Percentiles rank a stretch among this genome's conserved stretches.
Conservation (phyloP, 2,797 vertebrate genomes). For the Epinephelus coioides region DNA sequence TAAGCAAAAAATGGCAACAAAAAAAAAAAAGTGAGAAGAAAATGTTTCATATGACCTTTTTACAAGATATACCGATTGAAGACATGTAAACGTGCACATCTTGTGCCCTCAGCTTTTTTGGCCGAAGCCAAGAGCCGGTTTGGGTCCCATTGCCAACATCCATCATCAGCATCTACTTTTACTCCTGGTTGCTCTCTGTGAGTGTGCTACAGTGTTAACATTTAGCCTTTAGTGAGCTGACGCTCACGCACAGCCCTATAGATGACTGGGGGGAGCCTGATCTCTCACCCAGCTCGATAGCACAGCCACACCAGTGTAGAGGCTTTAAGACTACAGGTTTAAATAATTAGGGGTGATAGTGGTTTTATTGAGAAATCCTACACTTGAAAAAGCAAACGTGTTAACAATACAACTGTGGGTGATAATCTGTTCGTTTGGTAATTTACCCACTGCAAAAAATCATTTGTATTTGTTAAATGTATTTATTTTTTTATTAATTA, state of each 20-base stretch:
- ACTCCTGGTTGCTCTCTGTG: conserved; percentile 61
- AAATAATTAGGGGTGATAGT: conserved; percentile 66
- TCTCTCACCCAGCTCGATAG: conserved; percentile 52
- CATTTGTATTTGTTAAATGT: conserved; percentile 86
- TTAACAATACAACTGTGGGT: conserved; percentile 69
- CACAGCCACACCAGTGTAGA: conserved; percentile 64
- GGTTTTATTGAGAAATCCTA: conserved; percentile 77
- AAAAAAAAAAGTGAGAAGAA: conserved; percentile 59
- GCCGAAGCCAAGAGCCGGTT: conserved; percentile 71
- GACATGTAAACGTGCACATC: conserved; percentile 77
- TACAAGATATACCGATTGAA: conserved; percentile 79
- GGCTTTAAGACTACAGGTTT: conserved; percentile 65
- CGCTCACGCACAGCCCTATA: conserved; percentile 60
- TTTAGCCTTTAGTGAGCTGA: conserved; percentile 55
- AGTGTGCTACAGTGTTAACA: conserved; percentile 69
- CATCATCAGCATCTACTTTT: conserved; percentile 86
- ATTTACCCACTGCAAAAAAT: conserved; percentile 77
- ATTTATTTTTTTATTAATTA: conserved; percentile 89
- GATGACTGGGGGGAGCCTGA: conserved; percentile 47
- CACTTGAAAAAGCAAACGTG: conserved; percentile 70
- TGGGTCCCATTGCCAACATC: conserved; percentile 83
- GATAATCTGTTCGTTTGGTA: conserved; percentile 68
- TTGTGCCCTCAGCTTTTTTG: conserved; percentile 65
- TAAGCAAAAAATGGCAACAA: conserved; percentile 44
- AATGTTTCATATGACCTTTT: conserved; percentile 86